A percentile compares a stretch with the other conserved stretches of the same genome.
phyloP scores from a whole-genome alignment of 2,113 vertebrate species.

The Hippoglossus stenolepis region DNA sequence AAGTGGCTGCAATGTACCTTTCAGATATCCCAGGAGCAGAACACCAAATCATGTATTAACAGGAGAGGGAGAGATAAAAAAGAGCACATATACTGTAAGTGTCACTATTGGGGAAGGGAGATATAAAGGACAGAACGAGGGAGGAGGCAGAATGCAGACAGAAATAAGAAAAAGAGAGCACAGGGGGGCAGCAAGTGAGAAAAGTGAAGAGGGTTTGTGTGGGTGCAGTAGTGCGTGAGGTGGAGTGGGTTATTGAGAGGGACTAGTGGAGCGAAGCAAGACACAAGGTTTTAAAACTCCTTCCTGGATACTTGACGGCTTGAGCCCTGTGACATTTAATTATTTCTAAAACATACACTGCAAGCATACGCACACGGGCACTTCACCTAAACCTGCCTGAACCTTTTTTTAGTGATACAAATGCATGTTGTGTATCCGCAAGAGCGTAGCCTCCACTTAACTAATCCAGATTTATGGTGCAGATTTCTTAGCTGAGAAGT shows the following conservation, averaged over 20 bases:
- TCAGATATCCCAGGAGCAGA: constrained; percentile 51
- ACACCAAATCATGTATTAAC: constrained; percentile 51
- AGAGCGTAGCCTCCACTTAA: neutral
- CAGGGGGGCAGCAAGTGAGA: constrained; percentile 1
- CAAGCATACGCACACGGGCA: constrained; percentile 12
- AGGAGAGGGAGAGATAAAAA: constrained; percentile 10
- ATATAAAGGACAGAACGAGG: constrained; percentile 23
- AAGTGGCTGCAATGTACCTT: constrained; percentile 37
- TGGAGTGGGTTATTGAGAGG: constrained; percentile 64
- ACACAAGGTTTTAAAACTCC: constrained; percentile 67
- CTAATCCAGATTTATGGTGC: constrained; percentile 19
- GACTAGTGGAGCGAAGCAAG: constrained; percentile 50
- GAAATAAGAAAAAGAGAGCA: neutral
- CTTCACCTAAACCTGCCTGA: constrained; percentile 8
- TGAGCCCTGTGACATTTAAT: constrained; percentile 73
- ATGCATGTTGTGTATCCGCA: constrained; percentile 17
- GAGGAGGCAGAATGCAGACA: constrained; percentile 4
- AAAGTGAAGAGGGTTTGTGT: constrained; percentile 36
- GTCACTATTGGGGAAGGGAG: constrained; percentile 40
- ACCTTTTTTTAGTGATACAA: constrained; percentile 18
- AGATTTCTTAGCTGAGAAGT: constrained; percentile 3
- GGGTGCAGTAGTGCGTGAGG: constrained; percentile 21
- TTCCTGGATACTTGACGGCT: constrained; percentile 58
- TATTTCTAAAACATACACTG: constrained; percentile 70
- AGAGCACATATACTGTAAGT: constrained; percentile 41